These are phyloP conservation scores for Trichogramma pretiosum DNA, from an alignment of 1,140 invertebrate genomes.

Conservation along the genomic window DNA sequence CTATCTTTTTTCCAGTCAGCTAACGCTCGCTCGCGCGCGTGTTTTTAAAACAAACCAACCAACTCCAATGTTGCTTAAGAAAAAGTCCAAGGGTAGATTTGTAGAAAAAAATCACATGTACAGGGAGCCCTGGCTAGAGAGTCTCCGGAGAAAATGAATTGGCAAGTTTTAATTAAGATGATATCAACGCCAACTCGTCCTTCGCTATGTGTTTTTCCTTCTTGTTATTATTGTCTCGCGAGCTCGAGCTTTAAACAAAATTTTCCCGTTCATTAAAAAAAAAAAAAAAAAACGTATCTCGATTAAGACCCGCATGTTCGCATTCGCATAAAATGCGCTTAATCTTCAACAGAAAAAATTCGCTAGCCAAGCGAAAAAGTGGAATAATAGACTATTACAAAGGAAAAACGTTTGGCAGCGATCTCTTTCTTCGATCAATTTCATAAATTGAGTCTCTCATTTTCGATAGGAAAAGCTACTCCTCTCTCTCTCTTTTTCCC, in stretches of 20 bases:
- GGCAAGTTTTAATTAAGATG: conserved; percentile 50
- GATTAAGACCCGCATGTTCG: no score
- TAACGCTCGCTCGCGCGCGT: conserved; percentile 22
- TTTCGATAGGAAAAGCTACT: conserved; percentile 18
- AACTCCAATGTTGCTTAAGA: no score
- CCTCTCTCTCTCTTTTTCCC: no score
- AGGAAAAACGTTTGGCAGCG: conserved; percentile 5
- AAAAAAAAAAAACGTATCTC: no score
- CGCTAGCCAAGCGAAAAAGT: no score
- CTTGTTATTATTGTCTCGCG: neutral
- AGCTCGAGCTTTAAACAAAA: no score
- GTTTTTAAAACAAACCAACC: conserved; percentile 41
- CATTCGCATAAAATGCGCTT: no score
- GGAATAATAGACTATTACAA: conserved; percentile 11
- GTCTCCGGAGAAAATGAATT: conserved; percentile 40
- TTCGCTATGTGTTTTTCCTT: conserved; percentile 2
- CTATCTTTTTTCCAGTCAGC: conserved; percentile 23
- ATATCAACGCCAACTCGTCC: conserved; percentile 30
- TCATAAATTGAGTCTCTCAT: conserved; percentile 17
- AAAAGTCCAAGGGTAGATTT: no score
- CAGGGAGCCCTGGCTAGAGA: conserved; percentile 22
- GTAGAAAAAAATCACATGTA: no score
- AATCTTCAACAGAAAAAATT: no score
- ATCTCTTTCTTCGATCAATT: conserved; percentile 8
- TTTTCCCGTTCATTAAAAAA: no score